Base-by-base conservation (phyloP, 2,797 vertebrate genomes). In the Dendrocincla fuliginosa region DNA sequence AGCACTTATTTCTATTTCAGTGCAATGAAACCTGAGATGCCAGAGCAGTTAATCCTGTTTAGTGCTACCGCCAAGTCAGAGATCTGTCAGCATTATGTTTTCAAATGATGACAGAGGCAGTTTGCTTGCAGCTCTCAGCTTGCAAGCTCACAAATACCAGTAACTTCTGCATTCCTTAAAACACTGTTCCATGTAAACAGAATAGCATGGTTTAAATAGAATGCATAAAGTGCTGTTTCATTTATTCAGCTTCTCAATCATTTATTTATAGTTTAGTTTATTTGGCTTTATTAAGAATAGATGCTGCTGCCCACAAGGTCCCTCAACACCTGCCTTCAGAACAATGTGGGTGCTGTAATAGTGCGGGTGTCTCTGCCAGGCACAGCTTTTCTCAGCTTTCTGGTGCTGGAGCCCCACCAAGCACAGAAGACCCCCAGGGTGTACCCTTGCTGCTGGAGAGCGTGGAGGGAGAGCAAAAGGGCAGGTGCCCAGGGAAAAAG, bases 11-110 rank as follows among this genome's bases (percentile, higher is more conserved):
- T 89, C 78, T 69, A 89, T 90, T 87, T 89, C 92, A 92, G 60
- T 47, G 39, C 76, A 41, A 85, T 91, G 95, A 95, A 93, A 96
- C 92, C 65, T 80, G 87, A 94, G 95, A 92, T 78, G 79, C 55
- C 59, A 78, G 78, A 92, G 87, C 41, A 82, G 73, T 92, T 96
- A 87, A 94, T 93, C 95, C 69, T 81, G 79, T 85, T 91, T 25
- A 92, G 79, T 55, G 84, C 87, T 93, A 65, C 61, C 2, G 2
- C 44, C 90, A 87, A 94, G 87, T 61, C 42, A 81, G 84, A 80
- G 79, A 84, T 92, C 93, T 93, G 73, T 96, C 92, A 95, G 76
- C 47, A 1, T 13, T n/a, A 32, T n/a, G 55, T 87, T 95, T 76
- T 78, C 47, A 47, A 44, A 52, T 32, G 89, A 87, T 73, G 87